Percentiles rank a stretch among this genome's conserved stretches.
Conservation (phyloP, 2,797 vertebrate species). For the Poecilia wingei region DNA sequence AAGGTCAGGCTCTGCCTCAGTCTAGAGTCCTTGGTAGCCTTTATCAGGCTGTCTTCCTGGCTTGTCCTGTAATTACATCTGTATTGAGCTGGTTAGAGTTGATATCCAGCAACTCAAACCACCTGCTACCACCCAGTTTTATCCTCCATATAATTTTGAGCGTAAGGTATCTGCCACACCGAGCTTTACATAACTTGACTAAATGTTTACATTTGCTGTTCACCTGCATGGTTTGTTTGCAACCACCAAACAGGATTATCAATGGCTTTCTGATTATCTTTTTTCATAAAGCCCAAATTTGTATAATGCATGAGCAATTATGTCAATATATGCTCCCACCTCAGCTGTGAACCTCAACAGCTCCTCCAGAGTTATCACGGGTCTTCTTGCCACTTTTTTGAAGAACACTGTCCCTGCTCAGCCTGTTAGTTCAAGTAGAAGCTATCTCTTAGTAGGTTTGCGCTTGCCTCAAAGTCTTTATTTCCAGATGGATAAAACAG, state of each 20-base stretch:
- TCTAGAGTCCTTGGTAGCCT: too few species aligned
- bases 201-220: background rate
- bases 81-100: background rate
- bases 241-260: background rate
- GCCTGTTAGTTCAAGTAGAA: background rate
- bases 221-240: background rate
- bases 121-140: background rate
- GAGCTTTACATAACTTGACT: background rate
- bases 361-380: background rate
- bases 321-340: background rate
- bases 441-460: background rate
- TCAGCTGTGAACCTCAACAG: background rate
- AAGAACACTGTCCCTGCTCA: background rate
- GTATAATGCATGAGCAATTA: background rate
- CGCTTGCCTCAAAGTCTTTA: background rate
- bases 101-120: too few species aligned
- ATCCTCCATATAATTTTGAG: background rate
- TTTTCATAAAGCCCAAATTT: background rate
- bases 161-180: background rate
- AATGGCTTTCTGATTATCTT: background rate
- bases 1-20: too few species aligned
- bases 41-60: background rate
- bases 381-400: background rate
- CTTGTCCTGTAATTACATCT: background rate
- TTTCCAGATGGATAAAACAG: background rate